Evolutionary conservation across 1,140 invertebrate species (phyloP), one percentile per base, ranked within the genome.

Genomic region (Neodiprion virginianus): DNA sequence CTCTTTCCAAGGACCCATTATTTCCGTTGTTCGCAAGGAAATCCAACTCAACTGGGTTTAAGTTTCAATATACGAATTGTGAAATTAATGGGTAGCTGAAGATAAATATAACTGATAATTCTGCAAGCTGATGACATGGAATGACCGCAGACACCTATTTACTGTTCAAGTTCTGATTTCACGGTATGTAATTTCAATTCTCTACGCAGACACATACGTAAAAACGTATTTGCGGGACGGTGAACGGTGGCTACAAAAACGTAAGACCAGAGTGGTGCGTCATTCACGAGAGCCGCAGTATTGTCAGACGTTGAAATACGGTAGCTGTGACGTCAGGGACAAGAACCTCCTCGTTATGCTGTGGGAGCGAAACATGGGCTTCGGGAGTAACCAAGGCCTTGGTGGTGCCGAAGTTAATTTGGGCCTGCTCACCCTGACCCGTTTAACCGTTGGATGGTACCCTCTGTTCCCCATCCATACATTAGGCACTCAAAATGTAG

Each of bases 201-300:
- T 40, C 28, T 5, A 40, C 5, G 87, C 91, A 90, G 96, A 98
- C 83, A 97, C 96, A 5, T 98, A 98, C 88, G 96, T 98, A 69
- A 98, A 98, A 88, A 97, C 96, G 69, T 98, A 97, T 84, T 89
- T 98, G 48, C 92, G 95, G 48, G 95, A 97, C 80, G 95, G 95
- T 48, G 94, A 96, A 69, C 93, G 95, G 77, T 94, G 95, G 91
- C 88, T 97, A 71, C 95, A 97, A 81, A 98, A 97, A 84, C 93
- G 96, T 76, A 98, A 98, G 85, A 98, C 96, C 0, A 90, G 94
- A 50, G 93, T 96, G 1, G 90, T 96, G 5, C 91, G 94, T 40
- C 94, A 94, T 78, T 93, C 92, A 40, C 92, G 91, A 71, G 94
- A 96, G 81, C 96, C 96, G 8, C 91, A 95, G 79, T 98, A 94